Base-by-base conservation (phyloP, 2,888 invertebrate genomes). In the Drosophila setosimentum region DNA sequence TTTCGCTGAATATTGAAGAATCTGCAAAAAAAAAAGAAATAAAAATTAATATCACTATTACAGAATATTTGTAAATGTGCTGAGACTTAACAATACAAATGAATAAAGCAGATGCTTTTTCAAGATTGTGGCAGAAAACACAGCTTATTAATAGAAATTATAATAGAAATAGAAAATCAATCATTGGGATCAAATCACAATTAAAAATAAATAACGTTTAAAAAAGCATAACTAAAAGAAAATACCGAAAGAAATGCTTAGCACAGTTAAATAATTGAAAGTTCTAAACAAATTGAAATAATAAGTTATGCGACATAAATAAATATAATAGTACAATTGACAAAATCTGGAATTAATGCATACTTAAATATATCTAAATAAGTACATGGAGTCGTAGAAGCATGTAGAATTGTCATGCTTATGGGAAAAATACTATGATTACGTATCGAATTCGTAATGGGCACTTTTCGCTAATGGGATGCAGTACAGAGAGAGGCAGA, bases 1-100 rank as follows among this genome's bases (percentile, higher is more conserved):
- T 94, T 92, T 92, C 89, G 87, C 83, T 89, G 90, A 92, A 92
- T 92, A 90, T 91, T 92, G 92, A 89, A 90, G 63, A 88, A 83
- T 89, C 87, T 91, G 69, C 30, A 79, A 88, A 48, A 24, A 4
- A 40, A 10, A 45, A 40, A 11, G 6, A 35, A 32, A 18, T 32
- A 10, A 32, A 57, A 48, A 49, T 2, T 24, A 18, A 30, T 29
- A 42, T 21, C 21, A 42, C 21, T 5, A 24, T 42, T 49, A 58
- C 16, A 45, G 24, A 48, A 35, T 40, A 21, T 29, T 13, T 8
- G 51, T 30, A n/a, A 50, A 18, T n/a, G 21, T 48, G 48, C 5
- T 42, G 11, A 5, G 2, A 5, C 11, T 42, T 21, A 11, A 11
- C 5, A 21, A 21, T 11, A 21, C 1, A 35, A 35, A 35, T 35